A percentile compares a stretch with the other conserved stretches of the same genome.
These are phyloP conservation scores for Thymelicus sylvestris DNA, from an alignment of 2,888 invertebrate genomes.

Conservation along the genomic window DNA sequence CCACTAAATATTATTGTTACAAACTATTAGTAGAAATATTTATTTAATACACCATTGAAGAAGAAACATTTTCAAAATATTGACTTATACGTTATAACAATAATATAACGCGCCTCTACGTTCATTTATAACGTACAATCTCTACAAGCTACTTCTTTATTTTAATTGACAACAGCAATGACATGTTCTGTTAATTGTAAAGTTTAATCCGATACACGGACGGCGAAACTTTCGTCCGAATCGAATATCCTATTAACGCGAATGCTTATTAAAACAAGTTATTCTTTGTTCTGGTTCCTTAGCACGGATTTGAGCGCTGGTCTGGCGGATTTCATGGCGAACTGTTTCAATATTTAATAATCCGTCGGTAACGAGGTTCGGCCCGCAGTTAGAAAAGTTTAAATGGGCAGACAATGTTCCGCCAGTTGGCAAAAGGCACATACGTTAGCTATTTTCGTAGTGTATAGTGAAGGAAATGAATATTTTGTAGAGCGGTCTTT, in stretches of 20 bases:
- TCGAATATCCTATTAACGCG: constrained; percentile 61
- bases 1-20: no score
- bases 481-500: no score
- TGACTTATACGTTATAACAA: no score
- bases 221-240: constrained; percentile 52
- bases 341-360: constrained; percentile 84
- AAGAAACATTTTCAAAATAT: no score
- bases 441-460: background rate
- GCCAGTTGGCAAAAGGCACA: constrained; percentile 1
- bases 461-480: background rate
- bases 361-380: constrained; percentile 79
- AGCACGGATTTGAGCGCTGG: constrained; percentile 45
- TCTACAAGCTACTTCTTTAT: background rate
- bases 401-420: constrained; percentile 55
- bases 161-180: background rate
- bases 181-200: background rate
- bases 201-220: constrained; percentile 23
- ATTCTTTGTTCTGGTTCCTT: constrained; percentile 65
- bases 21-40: no score
- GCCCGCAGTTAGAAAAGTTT: constrained; percentile 76
- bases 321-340: constrained; percentile 68
- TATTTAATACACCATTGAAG: no score
- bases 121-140: no score
- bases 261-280: constrained; percentile 63
- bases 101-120: no score